These are phyloP conservation scores for Drosophila asahinai DNA, from an alignment of 1,140 invertebrate species.

Conservation along the genomic window DNA sequence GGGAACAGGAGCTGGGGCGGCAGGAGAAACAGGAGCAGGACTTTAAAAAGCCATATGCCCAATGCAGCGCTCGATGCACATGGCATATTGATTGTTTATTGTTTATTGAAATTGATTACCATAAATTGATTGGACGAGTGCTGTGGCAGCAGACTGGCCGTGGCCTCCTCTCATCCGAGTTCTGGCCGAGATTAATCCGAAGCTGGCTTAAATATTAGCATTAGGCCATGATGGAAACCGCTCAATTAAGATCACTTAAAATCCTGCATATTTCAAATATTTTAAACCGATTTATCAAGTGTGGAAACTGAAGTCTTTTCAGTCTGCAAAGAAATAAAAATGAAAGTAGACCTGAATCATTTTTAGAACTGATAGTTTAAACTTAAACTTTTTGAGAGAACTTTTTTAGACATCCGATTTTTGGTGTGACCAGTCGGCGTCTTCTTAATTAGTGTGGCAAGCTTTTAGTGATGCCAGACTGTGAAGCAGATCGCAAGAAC, in stretches of 20 bases:
- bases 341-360: too few relatives aligned
- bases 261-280: too few relatives aligned
- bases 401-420: too few relatives aligned
- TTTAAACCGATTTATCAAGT: too few relatives aligned
- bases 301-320: too few relatives aligned
- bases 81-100: constrained; percentile 77
- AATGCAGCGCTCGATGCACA: constrained; percentile 50
- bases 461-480: too few relatives aligned
- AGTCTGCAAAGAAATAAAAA: too few relatives aligned
- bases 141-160: constrained; percentile 21
- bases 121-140: constrained; percentile 69
- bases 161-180: background rate
- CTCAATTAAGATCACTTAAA: constrained; percentile 5
- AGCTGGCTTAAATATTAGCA: background rate
- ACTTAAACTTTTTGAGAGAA: too few relatives aligned
- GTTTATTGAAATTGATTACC: constrained; percentile 78
- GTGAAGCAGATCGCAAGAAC: too few relatives aligned
- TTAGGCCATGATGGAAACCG: background rate
- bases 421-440: too few relatives aligned
- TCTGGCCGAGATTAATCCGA: background rate
- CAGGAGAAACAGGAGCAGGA: constrained; percentile 12
- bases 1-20: constrained; percentile 5
- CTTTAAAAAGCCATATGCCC: constrained; percentile 49
- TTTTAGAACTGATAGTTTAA: too few relatives aligned
- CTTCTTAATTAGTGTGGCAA: too few relatives aligned